Evolutionary conservation across 2,797 vertebrate genomes (phyloP).

Genomic region (Acomys russatus): DNA sequence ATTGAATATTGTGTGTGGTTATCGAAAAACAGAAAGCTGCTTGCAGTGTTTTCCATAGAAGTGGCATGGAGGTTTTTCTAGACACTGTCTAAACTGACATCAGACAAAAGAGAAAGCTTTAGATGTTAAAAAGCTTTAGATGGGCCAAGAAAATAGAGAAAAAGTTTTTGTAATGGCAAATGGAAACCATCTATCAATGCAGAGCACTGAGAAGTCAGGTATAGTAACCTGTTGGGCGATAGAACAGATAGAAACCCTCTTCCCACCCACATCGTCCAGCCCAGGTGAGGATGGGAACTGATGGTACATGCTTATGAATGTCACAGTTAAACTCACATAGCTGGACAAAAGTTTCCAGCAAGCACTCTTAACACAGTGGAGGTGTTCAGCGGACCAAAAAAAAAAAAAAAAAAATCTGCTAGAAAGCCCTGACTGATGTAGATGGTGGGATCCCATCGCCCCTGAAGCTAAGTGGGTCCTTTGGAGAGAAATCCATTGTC

Average conservation of each 20-base stretch:
- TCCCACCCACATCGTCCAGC: neutral
- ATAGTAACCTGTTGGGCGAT: neutral
- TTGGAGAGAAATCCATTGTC: neutral
- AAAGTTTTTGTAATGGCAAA: conserved; percentile 7
- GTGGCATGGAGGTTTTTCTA: neutral
- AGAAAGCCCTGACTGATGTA: neutral
- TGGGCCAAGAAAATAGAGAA: neutral
- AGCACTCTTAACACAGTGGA: neutral
- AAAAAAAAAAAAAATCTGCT: neutral
- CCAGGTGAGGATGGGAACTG: neutral
- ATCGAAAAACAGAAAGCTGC: conserved; percentile 8
- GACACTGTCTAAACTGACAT: neutral
- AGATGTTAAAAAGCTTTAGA: neutral
- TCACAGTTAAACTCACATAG: neutral
- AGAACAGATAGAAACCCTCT: neutral
- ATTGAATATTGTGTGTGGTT: neutral
- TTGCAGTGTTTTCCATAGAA: neutral
- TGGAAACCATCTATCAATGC: conserved; percentile 2
- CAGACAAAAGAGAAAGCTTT: neutral
- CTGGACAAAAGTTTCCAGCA: neutral
- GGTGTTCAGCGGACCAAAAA: neutral
- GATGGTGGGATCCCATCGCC: neutral
- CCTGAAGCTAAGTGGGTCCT: neutral
- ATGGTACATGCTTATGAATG: neutral
- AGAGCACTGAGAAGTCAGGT: neutral